A percentile compares a stretch with the other conserved stretches of the same genome.
Conservation (phyloP, 37 sponge, comb jelly and placozoan species). For the Cliona cf. orientalis region DNA sequence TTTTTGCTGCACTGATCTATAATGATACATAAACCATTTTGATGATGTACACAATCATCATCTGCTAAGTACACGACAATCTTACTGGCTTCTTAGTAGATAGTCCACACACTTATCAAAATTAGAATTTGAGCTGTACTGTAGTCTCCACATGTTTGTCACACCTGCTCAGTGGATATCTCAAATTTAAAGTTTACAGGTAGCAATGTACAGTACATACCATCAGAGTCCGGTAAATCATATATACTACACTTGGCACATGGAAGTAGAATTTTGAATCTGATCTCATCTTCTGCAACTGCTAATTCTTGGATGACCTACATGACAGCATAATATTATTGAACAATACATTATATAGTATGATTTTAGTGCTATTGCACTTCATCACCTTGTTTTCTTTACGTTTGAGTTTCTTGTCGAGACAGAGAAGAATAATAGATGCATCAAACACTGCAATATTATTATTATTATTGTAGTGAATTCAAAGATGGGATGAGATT, state of each 20-base stretch:
- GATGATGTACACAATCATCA: background rate
- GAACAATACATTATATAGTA: too few relatives aligned
- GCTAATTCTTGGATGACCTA: background rate
- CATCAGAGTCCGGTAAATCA: constrained; percentile 77
- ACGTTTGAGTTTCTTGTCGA: constrained; percentile 30
- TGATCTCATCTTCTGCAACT: constrained; percentile 40
- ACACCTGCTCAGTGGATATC: constrained; percentile 73
- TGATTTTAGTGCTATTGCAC: too few relatives aligned
- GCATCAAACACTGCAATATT: constrained; percentile 54
- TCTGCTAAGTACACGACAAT: background rate
- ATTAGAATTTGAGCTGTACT: constrained; percentile 13
- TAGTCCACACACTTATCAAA: constrained; percentile 3
- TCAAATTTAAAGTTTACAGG: background rate
- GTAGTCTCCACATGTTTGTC: constrained; percentile 79
- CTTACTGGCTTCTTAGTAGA: constrained; percentile 60
- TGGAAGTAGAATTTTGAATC: constrained; percentile 40
- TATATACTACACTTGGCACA: constrained; percentile 31
- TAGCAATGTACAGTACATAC: constrained; percentile 19
- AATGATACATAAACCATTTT: background rate
- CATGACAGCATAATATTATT: too few relatives aligned
- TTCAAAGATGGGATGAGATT: background rate
- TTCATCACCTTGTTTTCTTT: constrained; percentile 42
- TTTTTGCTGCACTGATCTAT: constrained; percentile 44
- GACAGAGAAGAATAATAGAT: constrained; percentile 55
- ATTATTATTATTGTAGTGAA: too few relatives aligned